Evolutionary conservation across 2,113 vertebrate genomes (phyloP).

Genomic region (Hypocryptadius cinnamomeus): DNA sequence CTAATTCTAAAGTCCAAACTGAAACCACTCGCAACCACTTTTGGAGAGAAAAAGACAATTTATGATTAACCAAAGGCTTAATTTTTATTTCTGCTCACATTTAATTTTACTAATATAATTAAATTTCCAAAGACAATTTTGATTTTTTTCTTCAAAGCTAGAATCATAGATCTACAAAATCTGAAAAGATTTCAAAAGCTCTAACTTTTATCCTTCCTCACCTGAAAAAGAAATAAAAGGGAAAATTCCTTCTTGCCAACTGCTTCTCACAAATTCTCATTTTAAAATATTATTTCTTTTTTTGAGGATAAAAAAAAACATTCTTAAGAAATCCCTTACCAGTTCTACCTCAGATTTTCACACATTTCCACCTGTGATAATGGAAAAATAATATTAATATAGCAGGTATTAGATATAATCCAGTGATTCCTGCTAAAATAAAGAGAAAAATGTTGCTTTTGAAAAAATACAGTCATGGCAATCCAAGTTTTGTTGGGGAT

Average conservation of each 20-base stretch:
- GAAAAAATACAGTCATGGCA: not conserved
- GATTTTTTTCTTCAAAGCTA: not conserved
- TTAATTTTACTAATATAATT: not conserved
- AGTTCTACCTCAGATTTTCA: not conserved
- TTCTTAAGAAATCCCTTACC: not conserved
- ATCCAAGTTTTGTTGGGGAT: not conserved
- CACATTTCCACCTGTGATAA: not conserved
- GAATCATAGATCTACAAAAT: not conserved
- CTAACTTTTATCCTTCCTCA: not conserved
- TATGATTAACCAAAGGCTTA: not conserved
- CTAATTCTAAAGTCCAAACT: not conserved
- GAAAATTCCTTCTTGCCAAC: not conserved
- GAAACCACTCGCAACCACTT: not conserved
- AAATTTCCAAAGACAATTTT: not conserved
- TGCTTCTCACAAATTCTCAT: not conserved
- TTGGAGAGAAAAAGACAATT: not conserved
- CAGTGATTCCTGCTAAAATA: not conserved
- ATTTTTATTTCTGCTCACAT: not conserved
- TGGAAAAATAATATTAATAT: not conserved
- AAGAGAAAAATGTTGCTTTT: not conserved
- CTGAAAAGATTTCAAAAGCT: not conserved
- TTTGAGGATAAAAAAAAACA: not conserved
- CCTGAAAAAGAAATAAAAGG: not conserved
- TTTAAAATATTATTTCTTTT: not conserved
- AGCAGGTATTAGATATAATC: not conserved